Base-by-base conservation (phyloP, 2,113 vertebrate genomes). In the Tilapia sparmanii region DNA sequence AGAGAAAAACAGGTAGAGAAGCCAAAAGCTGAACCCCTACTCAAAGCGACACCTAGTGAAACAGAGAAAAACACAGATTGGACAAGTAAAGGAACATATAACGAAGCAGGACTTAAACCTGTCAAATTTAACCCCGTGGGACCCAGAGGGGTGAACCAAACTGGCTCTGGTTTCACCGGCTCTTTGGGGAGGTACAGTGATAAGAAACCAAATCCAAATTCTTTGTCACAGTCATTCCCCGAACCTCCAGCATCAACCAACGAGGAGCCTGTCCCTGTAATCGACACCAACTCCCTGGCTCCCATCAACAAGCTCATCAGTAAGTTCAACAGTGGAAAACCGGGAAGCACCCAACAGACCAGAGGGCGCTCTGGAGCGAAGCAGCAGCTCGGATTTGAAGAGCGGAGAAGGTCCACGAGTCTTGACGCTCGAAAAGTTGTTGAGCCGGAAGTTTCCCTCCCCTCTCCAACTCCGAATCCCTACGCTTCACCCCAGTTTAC, bases 291-390 rank as follows among this genome's bases (percentile, higher is more conserved):
- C 4, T 98, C 98, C 0, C 90, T 99, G 52, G 97, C 97, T 18
- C 98, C 98, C 0, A 98, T 99, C 92, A 97, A 98, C 90, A 97
- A 97, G 0, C 97, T 99, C 76, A 99, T 99, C 96, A 97, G 85
- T 84, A 98, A 98, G 80, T 99, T 99, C 19, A 97, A 98, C 68
- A 90, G 87, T 5, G 93, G 83, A 4, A 91, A 89, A 8, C 93
- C 93, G 1, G 90, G 93, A 2, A 88, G 84, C 10, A 7, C 61
- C 47, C 59, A 95, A 2, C 96, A 96, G 33, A 45, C 87, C 31
- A 90, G 96, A 2, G 97, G 97, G 2, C 95, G 97, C 18, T 78
- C 96, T 0, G 93, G 90, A 31, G 92, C 90, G 0, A 88, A 96
- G 85, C 94, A 96, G 31, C 93, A 87, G 19, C 66, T 98, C 71